Conservation (phyloP, 2,888 invertebrate species). For the Lasioglossum lativentre region DNA sequence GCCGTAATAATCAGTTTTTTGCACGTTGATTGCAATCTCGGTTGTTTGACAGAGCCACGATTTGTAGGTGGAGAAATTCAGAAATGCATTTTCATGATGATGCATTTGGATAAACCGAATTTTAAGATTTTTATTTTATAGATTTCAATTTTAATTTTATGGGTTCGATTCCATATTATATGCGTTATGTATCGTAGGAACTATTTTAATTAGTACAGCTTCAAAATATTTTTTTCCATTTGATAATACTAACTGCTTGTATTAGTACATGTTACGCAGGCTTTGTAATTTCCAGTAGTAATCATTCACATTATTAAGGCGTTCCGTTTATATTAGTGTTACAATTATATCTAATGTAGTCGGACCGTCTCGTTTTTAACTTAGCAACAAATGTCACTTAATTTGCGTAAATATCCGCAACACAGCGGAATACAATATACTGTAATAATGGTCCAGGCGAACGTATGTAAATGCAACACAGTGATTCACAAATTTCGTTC, state of each 20-base stretch:
- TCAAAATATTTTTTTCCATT: neutral
- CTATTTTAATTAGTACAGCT: neutral
- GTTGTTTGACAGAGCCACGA: no score
- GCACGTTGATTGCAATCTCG: neutral
- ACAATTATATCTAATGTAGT: neutral
- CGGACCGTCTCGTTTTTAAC: neutral
- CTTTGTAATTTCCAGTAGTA: neutral
- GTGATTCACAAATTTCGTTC: neutral
- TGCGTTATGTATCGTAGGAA: neutral
- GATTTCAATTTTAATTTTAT: neutral
- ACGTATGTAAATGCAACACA: neutral
- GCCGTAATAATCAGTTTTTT: neutral
- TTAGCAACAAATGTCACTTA: neutral
- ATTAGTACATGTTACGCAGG: no score
- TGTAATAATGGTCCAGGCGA: neutral
- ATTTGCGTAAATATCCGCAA: neutral
- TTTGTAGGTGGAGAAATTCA: no score
- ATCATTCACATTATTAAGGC: neutral
- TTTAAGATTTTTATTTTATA: neutral
- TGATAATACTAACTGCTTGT: no score
- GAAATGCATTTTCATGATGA: neutral
- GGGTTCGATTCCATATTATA: neutral
- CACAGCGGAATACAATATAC: neutral
- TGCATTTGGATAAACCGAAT: neutral
- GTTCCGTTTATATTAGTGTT: neutral